Evolutionary conservation across 2,113 vertebrate species (phyloP).

Genomic region (Phycodurus eques): DNA sequence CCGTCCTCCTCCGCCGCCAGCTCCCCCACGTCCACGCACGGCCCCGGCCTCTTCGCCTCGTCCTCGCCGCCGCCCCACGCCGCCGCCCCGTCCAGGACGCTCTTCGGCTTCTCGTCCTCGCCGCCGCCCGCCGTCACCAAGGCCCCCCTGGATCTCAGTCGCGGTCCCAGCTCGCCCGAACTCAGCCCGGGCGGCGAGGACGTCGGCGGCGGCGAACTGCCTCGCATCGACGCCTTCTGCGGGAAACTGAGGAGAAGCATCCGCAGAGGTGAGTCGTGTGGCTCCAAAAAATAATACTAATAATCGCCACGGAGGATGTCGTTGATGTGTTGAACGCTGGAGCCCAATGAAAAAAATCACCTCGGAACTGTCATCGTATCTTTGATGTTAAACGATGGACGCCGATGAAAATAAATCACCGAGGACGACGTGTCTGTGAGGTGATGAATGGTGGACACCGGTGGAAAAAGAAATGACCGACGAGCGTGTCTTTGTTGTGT

Average conservation of each 20-base stretch:
- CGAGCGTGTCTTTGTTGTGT: too few species aligned
- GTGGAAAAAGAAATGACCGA: too few species aligned
- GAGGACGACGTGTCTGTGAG: too few species aligned
- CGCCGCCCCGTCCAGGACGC: conserved; percentile 52
- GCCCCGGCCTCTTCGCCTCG: conserved; percentile 65
- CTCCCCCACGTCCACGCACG: conserved; percentile 81
- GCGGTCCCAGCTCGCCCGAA: conserved; percentile 81
- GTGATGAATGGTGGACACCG: too few species aligned
- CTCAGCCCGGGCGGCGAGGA: conserved; percentile 76
- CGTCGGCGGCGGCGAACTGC: conserved; percentile 77
- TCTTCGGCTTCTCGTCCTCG: conserved; percentile 51
- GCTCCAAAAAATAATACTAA: neutral
- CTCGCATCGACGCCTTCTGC: conserved; percentile 81
- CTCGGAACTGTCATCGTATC: too few species aligned
- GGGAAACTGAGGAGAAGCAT: conserved; percentile 88
- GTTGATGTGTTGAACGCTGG: too few species aligned
- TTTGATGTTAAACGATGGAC: too few species aligned
- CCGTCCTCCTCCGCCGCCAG: conserved; percentile 70
- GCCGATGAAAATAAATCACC: too few species aligned
- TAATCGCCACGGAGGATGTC: neutral
- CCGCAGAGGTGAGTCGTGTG: conserved; percentile 75
- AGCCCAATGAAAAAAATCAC: too few species aligned
- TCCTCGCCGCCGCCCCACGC: conserved; percentile 54
- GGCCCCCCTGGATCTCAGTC: conserved; percentile 83
- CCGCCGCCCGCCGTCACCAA: conserved; percentile 71